phyloP scores from a whole-genome alignment of 2,888 invertebrate species.

The Cheiracanthium punctorium region DNA sequence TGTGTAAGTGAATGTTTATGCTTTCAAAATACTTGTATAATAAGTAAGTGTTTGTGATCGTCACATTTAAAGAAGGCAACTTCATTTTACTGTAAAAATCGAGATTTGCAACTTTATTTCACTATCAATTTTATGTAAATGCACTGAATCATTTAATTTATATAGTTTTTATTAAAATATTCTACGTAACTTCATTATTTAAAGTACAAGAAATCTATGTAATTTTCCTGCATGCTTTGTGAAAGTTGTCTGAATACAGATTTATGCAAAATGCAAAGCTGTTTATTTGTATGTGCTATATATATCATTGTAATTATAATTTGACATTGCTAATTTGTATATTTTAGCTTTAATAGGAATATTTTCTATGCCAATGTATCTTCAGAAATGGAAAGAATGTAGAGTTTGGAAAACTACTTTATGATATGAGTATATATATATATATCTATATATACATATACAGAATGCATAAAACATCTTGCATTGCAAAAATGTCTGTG shows the following conservation, averaged over 20 bases:
- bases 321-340: neutral
- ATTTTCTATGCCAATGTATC: slow-evolving; percentile 13
- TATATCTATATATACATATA: slow-evolving; percentile 10
- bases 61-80: neutral
- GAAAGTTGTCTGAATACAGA: neutral
- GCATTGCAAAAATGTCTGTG: slow-evolving; percentile 69
- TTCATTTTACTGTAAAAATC: too few species aligned
- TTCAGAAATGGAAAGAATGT: slow-evolving; percentile 64
- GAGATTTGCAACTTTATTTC: neutral
- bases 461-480: slow-evolving; percentile 56
- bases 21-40: neutral
- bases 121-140: neutral
- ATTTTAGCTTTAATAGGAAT: slow-evolving; percentile 17
- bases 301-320: neutral
- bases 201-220: too few species aligned
- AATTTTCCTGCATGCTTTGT: neutral
- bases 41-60: neutral
- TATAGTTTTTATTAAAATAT: too few species aligned
- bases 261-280: neutral
- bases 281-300: neutral
- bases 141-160: neutral
- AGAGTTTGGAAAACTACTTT: slow-evolving; percentile 57
- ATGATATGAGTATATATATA: slow-evolving; percentile 30
- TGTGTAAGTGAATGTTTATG: neutral
- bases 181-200: too few species aligned